phyloP scores from a whole-genome alignment of 2,797 vertebrate species.

The Phataginus tetradactyla region DNA sequence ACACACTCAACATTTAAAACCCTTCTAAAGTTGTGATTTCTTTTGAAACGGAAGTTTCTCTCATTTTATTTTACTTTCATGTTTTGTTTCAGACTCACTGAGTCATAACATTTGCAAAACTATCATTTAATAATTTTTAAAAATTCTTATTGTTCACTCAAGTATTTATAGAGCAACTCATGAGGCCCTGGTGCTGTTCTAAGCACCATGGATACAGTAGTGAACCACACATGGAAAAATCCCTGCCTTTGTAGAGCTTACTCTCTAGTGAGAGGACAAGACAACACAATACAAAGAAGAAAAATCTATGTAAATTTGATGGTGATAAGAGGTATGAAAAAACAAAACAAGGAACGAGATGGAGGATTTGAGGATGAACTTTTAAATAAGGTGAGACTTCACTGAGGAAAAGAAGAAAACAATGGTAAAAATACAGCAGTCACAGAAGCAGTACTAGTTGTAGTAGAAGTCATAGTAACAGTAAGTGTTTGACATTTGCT shows the following conservation, averaged over 20 bases:
- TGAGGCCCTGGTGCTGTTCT: no score
- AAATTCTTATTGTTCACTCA: neutral
- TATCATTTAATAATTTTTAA: neutral
- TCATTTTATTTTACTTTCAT: neutral
- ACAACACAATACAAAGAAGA: neutral
- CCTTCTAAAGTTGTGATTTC: neutral
- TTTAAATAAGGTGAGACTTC: neutral
- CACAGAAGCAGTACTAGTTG: neutral
- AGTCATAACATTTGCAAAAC: neutral
- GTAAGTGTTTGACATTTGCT: neutral
- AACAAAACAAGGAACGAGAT: neutral
- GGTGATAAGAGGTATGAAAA: neutral
- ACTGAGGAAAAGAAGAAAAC: neutral
- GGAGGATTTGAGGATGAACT: neutral
- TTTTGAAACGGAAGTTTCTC: neutral
- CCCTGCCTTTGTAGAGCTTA: neutral
- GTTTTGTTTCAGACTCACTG: neutral
- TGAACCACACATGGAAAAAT: neutral
- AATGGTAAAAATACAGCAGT: neutral
- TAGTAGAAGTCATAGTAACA: neutral
- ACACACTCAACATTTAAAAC: conserved; percentile 48
- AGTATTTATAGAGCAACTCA: neutral
- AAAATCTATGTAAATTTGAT: neutral
- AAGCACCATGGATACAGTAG: neutral
- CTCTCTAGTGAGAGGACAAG: neutral